phyloP scores from a whole-genome alignment of 2,797 vertebrate species.

The Peromyscus attwateri region DNA sequence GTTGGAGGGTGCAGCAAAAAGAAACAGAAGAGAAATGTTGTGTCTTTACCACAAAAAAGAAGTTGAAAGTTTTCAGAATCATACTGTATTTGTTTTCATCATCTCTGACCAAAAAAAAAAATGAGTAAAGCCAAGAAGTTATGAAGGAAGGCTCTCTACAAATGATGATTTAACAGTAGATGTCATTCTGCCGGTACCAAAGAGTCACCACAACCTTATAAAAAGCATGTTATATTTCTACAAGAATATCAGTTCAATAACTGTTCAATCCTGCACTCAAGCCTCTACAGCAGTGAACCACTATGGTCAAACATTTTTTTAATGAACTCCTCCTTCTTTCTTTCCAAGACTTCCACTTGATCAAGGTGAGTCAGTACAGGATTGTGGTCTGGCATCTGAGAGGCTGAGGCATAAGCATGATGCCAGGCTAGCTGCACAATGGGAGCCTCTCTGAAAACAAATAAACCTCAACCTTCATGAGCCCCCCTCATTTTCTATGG shows the following conservation, averaged over 20 bases:
- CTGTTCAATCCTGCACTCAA: not conserved
- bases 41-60: not conserved
- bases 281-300: not conserved
- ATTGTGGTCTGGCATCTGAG: not conserved
- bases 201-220: not conserved
- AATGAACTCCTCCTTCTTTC: no score
- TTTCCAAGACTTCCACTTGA: not conserved
- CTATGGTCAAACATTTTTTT: not conserved
- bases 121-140: not conserved
- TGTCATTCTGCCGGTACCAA: not conserved
- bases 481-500: no score
- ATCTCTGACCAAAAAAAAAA: not conserved
- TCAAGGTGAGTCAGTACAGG: not conserved
- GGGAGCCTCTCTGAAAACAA: not conserved
- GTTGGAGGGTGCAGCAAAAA: not conserved
- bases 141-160: no score
- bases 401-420: not conserved
- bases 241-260: not conserved
- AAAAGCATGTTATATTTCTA: not conserved
- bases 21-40: not conserved
- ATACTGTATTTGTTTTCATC: not conserved
- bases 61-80: not conserved
- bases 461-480: not conserved
- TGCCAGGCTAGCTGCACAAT: not conserved
- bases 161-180: not conserved